phyloP scores from a whole-genome alignment of 2,888 invertebrate genomes.

The Carterocephalus palaemon region DNA sequence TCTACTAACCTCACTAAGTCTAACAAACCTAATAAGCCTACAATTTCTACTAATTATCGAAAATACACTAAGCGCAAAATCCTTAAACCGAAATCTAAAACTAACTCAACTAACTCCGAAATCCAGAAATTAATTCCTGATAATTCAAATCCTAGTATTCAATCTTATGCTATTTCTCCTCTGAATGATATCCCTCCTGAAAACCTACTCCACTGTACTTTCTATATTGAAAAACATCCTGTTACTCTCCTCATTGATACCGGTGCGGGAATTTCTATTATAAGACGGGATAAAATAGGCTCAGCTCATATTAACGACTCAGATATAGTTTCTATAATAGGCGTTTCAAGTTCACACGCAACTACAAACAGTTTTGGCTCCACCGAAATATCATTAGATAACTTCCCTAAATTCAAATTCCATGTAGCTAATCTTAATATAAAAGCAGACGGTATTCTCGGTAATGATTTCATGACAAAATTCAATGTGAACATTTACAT shows the following conservation, averaged over 20 bases:
- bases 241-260: slow-evolving; percentile 34
- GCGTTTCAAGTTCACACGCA: slow-evolving; percentile 31
- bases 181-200: slow-evolving; percentile 35
- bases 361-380: slow-evolving; percentile 31
- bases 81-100: too few relatives aligned
- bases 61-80: too few relatives aligned
- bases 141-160: background rate
- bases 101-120: slow-evolving; percentile 12
- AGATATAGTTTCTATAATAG: slow-evolving; percentile 35
- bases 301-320: slow-evolving; percentile 22
- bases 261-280: slow-evolving; percentile 35
- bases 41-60: too few relatives aligned
- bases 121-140: background rate
- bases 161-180: slow-evolving; percentile 31
- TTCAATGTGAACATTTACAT: slow-evolving; percentile 34
- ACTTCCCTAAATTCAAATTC: slow-evolving; percentile 33
- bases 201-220: slow-evolving; percentile 34
- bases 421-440: slow-evolving; percentile 35
- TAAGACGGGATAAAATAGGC: slow-evolving; percentile 31
- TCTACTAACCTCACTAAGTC: too few relatives aligned
- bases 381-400: slow-evolving; percentile 30
- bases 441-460: slow-evolving; percentile 34
- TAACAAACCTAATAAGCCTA: too few relatives aligned
- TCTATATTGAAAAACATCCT: slow-evolving; percentile 32
- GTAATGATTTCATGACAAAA: slow-evolving; percentile 38